Base-by-base conservation (phyloP, 2,888 invertebrate genomes). In the Brachynemurus nebulosus region DNA sequence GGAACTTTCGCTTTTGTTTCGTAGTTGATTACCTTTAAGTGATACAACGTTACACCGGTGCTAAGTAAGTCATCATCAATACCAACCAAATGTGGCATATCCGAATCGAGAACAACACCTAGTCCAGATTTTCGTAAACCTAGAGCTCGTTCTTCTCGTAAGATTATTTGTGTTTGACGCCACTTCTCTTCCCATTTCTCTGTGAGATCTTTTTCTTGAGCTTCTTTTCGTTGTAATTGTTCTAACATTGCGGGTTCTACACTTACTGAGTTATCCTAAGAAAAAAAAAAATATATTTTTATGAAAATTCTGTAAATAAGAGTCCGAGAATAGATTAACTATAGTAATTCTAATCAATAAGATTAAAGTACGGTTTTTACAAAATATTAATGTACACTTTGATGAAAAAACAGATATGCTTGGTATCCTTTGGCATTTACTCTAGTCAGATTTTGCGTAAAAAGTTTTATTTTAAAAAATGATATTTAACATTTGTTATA, bases 161-260 rank as follows among this genome's bases (percentile, higher is more conserved):
- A 65, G 53, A 90, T 90, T 53, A 82, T 81, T 59, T 90, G 89
- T 1, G 90, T 88, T 58, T 86, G 86, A 40, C 86, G 74, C 92
- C 92, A 92, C 60, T 91, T 91, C 60, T 90, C 88, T 9, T 86
- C 81, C 91, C 91, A 92, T 58, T 88, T 86, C 64, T 90, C 89
- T 0, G 90, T 91, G 47, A 92, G 54, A 50, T 79, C 85, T 63
- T 81, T 89, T 67, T 89, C 89, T 59, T 88, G 84, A 0, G 89
- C 90, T 63, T 92, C 90, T 59, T 89, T 92, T 58, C 88, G 81
- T 54, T 89, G 86, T 3, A 92, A 73, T 52, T 86, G 84, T 25
- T 86, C 89, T 43, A 91, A 66, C 49, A 89, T 79, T 16, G 74
- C 72, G 0, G 78, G 69, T 55, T 76, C 76, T 6, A 68, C 63